These are phyloP conservation scores for Macquaria australasica DNA, from an alignment of 2,113 vertebrate genomes.

Conservation along the genomic window DNA sequence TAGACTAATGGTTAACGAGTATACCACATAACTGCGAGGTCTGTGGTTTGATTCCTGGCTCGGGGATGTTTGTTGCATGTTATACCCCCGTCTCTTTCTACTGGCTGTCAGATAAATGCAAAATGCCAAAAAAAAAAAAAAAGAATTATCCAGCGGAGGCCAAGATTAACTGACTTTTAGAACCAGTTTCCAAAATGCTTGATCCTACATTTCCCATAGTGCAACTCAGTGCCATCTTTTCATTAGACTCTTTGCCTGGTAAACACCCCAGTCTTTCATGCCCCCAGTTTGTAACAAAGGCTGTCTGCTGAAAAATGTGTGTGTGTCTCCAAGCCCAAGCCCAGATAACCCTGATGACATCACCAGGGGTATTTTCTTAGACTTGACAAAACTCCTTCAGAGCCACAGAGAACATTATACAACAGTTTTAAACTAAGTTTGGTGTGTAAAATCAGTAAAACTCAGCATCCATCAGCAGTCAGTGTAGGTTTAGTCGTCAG, in stretches of 20 bases:
- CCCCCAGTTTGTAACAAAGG: not conserved
- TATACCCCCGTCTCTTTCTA: no score
- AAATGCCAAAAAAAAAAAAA: not conserved
- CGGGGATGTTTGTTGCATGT: no score
- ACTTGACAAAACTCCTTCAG: not conserved
- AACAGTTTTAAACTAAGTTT: not conserved
- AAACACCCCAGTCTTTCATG: not conserved
- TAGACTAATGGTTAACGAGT: no score
- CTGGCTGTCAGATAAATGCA: no score
- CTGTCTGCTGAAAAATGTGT: no score
- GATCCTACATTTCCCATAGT: not conserved
- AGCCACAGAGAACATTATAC: not conserved
- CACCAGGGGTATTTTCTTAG: not conserved
- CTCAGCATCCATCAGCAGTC: conserved; percentile 9
- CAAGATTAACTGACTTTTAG: no score
- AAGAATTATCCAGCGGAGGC: not conserved
- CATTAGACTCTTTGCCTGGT: not conserved
- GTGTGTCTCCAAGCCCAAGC: not conserved
- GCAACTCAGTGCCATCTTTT: not conserved
- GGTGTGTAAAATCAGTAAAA: not conserved
- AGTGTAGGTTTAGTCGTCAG: not conserved
- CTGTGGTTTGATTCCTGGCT: no score
- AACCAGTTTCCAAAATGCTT: not conserved
- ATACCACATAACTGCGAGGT: no score
- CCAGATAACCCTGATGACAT: not conserved